phyloP scores from a whole-genome alignment of 2,113 vertebrate genomes.

The Puntigrus tetrazona region DNA sequence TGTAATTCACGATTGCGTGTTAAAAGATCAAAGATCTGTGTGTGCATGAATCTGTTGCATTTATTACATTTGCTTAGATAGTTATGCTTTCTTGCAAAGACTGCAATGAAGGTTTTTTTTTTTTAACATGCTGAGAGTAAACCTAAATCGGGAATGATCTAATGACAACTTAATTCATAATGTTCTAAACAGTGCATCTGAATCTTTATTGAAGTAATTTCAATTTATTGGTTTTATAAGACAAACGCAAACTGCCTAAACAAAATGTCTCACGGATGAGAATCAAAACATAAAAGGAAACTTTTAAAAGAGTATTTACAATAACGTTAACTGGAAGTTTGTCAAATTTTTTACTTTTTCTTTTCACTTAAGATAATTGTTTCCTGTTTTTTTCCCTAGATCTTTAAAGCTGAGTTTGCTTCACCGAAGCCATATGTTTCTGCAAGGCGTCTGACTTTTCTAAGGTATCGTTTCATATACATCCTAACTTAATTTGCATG shows the following conservation, averaged over 20 bases:
- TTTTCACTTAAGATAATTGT: not conserved
- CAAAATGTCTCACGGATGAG: not conserved
- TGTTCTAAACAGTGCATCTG: not conserved
- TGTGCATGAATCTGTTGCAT: not conserved
- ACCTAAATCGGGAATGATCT: not conserved
- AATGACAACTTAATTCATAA: not conserved
- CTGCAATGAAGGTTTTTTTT: not conserved
- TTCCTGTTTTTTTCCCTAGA: not conserved
- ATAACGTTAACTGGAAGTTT: not conserved
- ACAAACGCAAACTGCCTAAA: not conserved
- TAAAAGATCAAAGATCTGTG: not conserved
- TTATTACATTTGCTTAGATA: not conserved
- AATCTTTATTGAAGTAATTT: not conserved
- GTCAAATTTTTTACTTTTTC: not conserved
- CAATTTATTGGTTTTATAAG: not conserved
- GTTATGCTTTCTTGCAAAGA: not conserved
- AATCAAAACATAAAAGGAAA: not conserved
- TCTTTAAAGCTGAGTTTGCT: not conserved
- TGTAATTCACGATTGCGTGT: not conserved
- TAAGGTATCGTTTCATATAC: not conserved
- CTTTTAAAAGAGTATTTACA: not conserved
- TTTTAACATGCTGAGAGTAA: not conserved
- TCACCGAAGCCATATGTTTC: not conserved
- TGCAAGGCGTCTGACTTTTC: not conserved
- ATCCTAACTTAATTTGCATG: constrained; percentile 7